phyloP scores from a whole-genome alignment of 2,797 vertebrate genomes.

The Crenuchus spilurus region DNA sequence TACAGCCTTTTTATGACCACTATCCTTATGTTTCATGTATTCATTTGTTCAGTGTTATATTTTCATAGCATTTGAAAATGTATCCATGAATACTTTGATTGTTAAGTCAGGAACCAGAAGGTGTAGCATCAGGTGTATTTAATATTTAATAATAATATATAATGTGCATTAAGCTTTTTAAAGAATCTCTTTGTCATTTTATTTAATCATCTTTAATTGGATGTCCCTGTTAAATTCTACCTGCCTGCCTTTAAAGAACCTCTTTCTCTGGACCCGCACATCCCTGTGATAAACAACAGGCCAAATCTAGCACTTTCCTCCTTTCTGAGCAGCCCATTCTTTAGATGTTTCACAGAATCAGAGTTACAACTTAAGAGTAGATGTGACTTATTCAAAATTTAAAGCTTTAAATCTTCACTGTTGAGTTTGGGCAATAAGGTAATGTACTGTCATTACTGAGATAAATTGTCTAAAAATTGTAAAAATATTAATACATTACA shows the following conservation, averaged over 20 bases:
- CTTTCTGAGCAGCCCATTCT: not conserved
- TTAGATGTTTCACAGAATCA: not conserved
- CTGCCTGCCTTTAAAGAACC: not conserved
- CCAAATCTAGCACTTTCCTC: constrained; percentile 22
- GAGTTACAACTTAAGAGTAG: no score
- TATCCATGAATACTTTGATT: constrained; percentile 13
- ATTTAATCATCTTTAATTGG: constrained; percentile 22
- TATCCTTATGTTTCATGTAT: no score
- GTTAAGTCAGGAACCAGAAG: not conserved
- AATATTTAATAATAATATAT: no score
- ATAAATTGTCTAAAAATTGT: no score
- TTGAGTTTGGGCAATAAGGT: no score
- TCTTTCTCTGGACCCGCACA: constrained; percentile 9
- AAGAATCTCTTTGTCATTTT: constrained; percentile 35
- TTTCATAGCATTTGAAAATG: not conserved
- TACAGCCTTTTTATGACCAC: no score
- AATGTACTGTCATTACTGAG: no score
- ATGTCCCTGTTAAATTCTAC: constrained; percentile 19
- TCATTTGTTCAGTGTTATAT: no score
- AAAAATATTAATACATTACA: no score
- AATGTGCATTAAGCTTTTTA: constrained; percentile 30
- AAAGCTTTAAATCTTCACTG: no score
- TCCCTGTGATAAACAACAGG: constrained; percentile 42
- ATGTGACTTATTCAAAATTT: no score
- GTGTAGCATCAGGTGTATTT: constrained; percentile 26